A percentile compares a stretch with the other conserved stretches of the same genome.
phyloP scores from a whole-genome alignment of 1,140 invertebrate genomes.

The Chymomyza costata region DNA sequence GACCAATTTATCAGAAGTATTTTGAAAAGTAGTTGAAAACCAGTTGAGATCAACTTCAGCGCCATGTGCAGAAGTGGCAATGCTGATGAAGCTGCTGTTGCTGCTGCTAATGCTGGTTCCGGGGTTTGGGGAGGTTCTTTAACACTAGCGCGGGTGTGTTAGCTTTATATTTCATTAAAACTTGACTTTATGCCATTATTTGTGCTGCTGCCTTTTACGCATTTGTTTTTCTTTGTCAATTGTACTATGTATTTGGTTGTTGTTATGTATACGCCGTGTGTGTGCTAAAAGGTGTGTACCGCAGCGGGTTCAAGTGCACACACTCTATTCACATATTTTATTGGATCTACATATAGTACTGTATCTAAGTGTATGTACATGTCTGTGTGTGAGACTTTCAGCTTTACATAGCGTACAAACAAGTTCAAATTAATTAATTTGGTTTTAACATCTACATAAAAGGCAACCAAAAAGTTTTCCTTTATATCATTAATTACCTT shows the following conservation, averaged over 20 bases:
- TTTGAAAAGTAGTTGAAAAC: constrained; percentile 72
- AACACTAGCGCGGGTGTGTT: neutral
- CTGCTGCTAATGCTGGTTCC: neutral
- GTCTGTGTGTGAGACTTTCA: constrained; percentile 26
- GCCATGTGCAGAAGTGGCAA: constrained; percentile 32
- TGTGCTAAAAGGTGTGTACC: constrained; percentile 48
- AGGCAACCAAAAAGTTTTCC: constrained; percentile 46
- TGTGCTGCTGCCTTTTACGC: constrained; percentile 57
- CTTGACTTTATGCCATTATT: constrained; percentile 50
- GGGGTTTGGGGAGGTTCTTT: constrained; percentile 3
- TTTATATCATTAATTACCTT: constrained; percentile 70
- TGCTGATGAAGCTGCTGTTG: neutral
- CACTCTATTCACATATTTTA: constrained; percentile 31
- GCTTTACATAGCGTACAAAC: constrained; percentile 48
- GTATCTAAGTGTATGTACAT: constrained; percentile 21
- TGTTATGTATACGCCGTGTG: constrained; percentile 4
- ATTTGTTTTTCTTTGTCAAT: constrained; percentile 71
- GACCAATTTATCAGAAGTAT: constrained; percentile 72
- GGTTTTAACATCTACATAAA: constrained; percentile 25
- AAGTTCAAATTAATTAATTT: constrained; percentile 67
- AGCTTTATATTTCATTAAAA: constrained; percentile 45
- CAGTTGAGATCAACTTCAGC: constrained; percentile 68
- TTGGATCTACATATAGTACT: constrained; percentile 9
- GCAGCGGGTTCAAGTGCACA: constrained; percentile 63
- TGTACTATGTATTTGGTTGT: constrained; percentile 18